Evolutionary conservation across 2,113 vertebrate genomes (phyloP), one percentile per base, ranked within the genome.

Genomic region (Mobula hypostoma): DNA sequence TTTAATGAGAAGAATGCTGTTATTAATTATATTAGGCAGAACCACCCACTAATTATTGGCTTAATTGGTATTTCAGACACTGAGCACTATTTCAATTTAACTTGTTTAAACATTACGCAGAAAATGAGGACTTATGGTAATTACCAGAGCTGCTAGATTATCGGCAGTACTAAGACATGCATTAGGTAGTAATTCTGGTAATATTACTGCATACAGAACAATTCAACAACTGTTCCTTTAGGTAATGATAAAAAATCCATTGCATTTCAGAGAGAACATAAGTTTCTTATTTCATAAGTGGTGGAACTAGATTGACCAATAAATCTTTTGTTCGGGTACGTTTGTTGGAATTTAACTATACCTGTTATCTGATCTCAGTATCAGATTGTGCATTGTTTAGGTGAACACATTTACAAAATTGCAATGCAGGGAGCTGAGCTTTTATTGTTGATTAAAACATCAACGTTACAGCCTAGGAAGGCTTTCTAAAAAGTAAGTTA

Each of bases 1-100:
- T 93, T 63, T 93, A 93, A 93, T 93, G 91, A 74, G 91, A 36
- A 93, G 91, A 74, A 93, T 93, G 40, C 36, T 74, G 91, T 66
- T 93, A 93, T 93, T 93, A 93, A 72, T 74, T 74, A 93, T 48
- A 74, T 93, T 93, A 93, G 40, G 72, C 70, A 74, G 91, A 93
- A 93, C 68, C 70, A 93, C 91, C 91, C 66, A 72, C 91, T 74
- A 93, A 93, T 93, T 74, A 93, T 93, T 93, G 91, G 36, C 70
- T 93, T 93, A 93, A 93, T 74, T 74, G 70, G 48, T 93, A 74
- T 93, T 93, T 93, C 48, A 93, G 68, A 93, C 70, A 93, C 36
- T 56, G 70, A 15, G 36, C 40, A 74, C 19, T 24, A 74, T 93
- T 93, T 70, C 68, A 93, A 93, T 90, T 90, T 90, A 90, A 63